A percentile compares a stretch with the other conserved stretches of the same genome.
phyloP scores from a whole-genome alignment of 2,797 vertebrate genomes.

The Sarcophilus harrisii region DNA sequence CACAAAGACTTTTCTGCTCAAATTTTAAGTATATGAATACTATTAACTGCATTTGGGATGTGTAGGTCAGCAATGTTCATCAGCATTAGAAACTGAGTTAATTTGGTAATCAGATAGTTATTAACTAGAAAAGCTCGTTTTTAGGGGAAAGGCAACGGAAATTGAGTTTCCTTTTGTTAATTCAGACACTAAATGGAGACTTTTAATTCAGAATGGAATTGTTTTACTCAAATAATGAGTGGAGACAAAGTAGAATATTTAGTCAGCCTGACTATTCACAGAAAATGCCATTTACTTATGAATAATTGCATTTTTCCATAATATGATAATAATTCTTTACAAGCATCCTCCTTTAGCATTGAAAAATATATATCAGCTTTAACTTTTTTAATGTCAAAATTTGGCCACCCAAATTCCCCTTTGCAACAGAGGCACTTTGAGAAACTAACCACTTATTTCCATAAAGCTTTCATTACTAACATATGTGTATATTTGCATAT shows the following conservation, averaged over 20 bases:
- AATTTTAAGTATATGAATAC: slow-evolving; percentile 58
- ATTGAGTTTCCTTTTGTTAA: slow-evolving; percentile 57
- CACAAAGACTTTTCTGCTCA: slow-evolving; percentile 54
- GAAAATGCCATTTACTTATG: slow-evolving; percentile 37
- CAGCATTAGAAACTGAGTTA: slow-evolving; percentile 51
- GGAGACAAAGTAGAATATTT: slow-evolving; percentile 36
- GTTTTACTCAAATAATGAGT: slow-evolving; percentile 9
- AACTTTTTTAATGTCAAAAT: neutral
- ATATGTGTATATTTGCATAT: neutral
- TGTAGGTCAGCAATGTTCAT: slow-evolving; percentile 41
- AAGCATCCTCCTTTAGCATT: slow-evolving; percentile 27
- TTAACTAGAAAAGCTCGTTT: slow-evolving; percentile 59
- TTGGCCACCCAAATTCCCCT: neutral
- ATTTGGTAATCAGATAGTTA: slow-evolving; percentile 12
- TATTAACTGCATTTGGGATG: slow-evolving; percentile 18
- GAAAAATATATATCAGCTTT: neutral
- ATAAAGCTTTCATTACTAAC: neutral
- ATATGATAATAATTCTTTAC: slow-evolving; percentile 1
- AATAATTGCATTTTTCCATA: slow-evolving; percentile 31
- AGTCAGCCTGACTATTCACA: slow-evolving; percentile 16
- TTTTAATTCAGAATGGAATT: slow-evolving; percentile 61
- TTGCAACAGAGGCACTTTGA: neutral
- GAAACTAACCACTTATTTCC: neutral
- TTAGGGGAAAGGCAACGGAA: slow-evolving; percentile 18
- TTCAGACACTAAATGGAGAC: slow-evolving; percentile 42